Conservation (phyloP, 2,113 vertebrate genomes). For the Chamaetylas fuelleborni region DNA sequence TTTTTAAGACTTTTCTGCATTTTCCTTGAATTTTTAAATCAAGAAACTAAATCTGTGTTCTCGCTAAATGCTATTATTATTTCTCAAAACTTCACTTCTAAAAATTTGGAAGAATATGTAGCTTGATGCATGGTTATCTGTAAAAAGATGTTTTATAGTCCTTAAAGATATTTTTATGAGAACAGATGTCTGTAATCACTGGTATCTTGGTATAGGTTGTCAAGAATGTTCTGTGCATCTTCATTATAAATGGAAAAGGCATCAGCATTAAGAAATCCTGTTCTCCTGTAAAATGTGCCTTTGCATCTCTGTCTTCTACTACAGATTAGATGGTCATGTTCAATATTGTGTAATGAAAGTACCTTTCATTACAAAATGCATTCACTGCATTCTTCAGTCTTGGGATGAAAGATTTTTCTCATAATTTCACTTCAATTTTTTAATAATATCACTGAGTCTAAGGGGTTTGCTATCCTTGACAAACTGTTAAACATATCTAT, state of each 20-base stretch:
- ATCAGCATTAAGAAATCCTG: neutral
- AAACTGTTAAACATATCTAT: neutral
- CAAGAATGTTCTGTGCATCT: neutral
- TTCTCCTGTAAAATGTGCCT: neutral
- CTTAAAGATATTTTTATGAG: neutral
- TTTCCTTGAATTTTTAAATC: neutral
- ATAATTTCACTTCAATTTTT: neutral
- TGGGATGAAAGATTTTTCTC: neutral
- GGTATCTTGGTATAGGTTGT: neutral
- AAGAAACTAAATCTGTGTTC: neutral
- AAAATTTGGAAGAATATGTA: neutral
- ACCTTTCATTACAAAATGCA: neutral
- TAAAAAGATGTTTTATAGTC: neutral
- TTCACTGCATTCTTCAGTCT: neutral
- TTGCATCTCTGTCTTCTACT: neutral
- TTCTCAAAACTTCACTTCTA: neutral
- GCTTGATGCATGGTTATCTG: neutral
- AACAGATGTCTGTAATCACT: neutral
- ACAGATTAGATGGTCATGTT: neutral
- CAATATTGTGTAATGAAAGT: neutral
- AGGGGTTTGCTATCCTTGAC: neutral
- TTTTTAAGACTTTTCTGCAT: neutral
- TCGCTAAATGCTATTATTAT: neutral
- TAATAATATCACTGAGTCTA: neutral
- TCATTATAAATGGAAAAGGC: neutral